Percentiles rank a stretch among this genome's conserved stretches.
These are phyloP conservation scores for Anableps anableps DNA, from an alignment of 2,797 vertebrate genomes.

Conservation along the genomic window DNA sequence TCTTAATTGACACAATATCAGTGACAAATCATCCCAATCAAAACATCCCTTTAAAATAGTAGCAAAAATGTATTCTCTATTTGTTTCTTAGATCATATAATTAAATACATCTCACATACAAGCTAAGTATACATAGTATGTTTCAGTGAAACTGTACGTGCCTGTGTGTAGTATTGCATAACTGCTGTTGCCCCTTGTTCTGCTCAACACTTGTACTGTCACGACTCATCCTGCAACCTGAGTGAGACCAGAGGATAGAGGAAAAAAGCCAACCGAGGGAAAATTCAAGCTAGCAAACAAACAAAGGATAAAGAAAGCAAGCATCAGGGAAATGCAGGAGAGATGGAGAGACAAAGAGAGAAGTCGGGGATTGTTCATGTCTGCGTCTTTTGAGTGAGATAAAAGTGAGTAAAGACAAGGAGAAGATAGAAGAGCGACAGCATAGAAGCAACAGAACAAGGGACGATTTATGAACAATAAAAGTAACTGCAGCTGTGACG, in stretches of 20 bases:
- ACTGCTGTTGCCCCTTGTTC: conserved; percentile 57
- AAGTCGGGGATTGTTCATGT: background rate
- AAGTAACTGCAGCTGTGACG: conserved; percentile 13
- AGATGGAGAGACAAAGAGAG: background rate
- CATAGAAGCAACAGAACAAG: conserved; percentile 11
- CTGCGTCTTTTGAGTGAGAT: conserved; percentile 10
- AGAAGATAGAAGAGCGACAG: conserved; percentile 6
- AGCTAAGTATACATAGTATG: conserved; percentile 30
- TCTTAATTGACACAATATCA: background rate
- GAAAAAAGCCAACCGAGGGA: conserved; percentile 18
- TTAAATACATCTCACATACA: conserved; percentile 13
- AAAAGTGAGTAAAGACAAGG: background rate
- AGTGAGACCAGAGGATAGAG: conserved; percentile 23
- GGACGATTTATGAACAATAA: conserved; percentile 28
- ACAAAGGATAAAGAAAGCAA: conserved; percentile 26
- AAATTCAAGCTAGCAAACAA: conserved; percentile 17
- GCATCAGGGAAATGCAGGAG: background rate
- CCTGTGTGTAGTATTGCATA: conserved; percentile 54
- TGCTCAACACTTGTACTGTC: conserved; percentile 59
- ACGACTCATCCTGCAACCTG: conserved; percentile 56
- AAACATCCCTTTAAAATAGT: background rate
- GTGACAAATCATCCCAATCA: background rate
- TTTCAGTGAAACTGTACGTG: conserved; percentile 32
- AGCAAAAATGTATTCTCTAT: conserved; percentile 14
- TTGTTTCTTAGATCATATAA: conserved; percentile 22